phyloP scores from a whole-genome alignment of 2,888 invertebrate species.

The Cylloceria caligata region DNA sequence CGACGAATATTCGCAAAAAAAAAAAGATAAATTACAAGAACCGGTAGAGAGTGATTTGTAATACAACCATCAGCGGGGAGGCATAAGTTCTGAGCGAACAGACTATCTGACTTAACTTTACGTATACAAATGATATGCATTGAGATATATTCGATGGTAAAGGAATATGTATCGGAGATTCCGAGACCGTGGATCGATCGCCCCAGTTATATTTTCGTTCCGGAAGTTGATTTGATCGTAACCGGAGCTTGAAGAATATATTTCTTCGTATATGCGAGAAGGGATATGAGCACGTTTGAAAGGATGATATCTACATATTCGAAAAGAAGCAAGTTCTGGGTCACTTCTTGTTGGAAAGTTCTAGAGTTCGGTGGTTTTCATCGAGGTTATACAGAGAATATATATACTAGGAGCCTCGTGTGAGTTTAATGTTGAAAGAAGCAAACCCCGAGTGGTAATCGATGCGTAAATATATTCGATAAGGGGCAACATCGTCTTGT shows the following conservation, averaged over 20 bases:
- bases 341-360: constrained; percentile 49
- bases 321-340: constrained; percentile 36
- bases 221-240: constrained; percentile 24
- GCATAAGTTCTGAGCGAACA: not conserved
- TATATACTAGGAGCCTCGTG: constrained; percentile 26
- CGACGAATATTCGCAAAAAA: no score
- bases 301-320: constrained; percentile 29
- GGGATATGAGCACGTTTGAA: not conserved
- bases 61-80: not conserved
- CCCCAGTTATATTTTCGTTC: constrained; percentile 21
- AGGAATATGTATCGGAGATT: constrained; percentile 12
- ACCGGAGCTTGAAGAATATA: constrained; percentile 27
- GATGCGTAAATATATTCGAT: constrained; percentile 61
- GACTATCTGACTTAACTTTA: not conserved
- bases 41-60: not conserved
- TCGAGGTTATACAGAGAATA: constrained; percentile 40
- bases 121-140: constrained; percentile 1
- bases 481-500: constrained; percentile 71
- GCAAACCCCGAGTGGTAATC: constrained; percentile 55
- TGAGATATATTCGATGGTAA: not conserved
- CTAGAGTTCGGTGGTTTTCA: constrained; percentile 29
- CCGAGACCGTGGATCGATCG: constrained; percentile 1
- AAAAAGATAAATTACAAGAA: not conserved
- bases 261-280: constrained; percentile 10
- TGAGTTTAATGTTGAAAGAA: constrained; percentile 41